A percentile compares a stretch with the other conserved stretches of the same genome.
phyloP scores from a whole-genome alignment of 2,113 vertebrate genomes.

The Caranx melampygus region DNA sequence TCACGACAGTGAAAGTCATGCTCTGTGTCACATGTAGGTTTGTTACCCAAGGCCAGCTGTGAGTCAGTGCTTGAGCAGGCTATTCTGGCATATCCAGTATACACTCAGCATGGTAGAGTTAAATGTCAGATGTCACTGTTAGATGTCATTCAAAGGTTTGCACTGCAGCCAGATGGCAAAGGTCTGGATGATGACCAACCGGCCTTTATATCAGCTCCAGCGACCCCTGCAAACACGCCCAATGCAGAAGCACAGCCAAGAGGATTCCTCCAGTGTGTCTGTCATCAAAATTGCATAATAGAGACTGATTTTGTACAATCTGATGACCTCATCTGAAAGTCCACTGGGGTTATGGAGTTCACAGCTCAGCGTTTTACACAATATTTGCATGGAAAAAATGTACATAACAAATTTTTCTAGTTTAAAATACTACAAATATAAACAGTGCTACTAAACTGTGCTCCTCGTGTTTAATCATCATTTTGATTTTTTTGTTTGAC shows the following conservation, averaged over 20 bases:
- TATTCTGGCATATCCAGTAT: neutral
- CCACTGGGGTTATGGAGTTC: neutral
- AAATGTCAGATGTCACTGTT: slow-evolving; percentile 64
- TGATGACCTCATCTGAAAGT: slow-evolving; percentile 25
- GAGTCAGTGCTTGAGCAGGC: neutral
- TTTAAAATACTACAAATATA: neutral
- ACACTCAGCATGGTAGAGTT: neutral
- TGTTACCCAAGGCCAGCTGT: neutral
- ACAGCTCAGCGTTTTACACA: neutral
- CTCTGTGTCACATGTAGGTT: neutral
- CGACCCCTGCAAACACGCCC: slow-evolving; percentile 11
- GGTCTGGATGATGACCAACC: slow-evolving; percentile 35
- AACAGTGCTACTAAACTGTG: neutral
- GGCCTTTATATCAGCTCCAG: slow-evolving; percentile 8
- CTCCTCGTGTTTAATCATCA: too few species aligned
- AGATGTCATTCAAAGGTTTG: slow-evolving; percentile 43
- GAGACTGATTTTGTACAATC: slow-evolving; percentile 9
- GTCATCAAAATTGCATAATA: slow-evolving; percentile 28
- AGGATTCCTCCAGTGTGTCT: slow-evolving; percentile 14
- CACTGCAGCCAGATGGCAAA: slow-evolving; percentile 60
- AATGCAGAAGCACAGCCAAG: slow-evolving; percentile 19
- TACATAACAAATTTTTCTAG: neutral
- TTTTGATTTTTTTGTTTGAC: too few species aligned
- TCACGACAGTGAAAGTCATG: neutral
- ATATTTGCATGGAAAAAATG: neutral